These are phyloP conservation scores for Anneissia japonica DNA, from an alignment of 35 echinoderm and acorn worm species.

Conservation along the genomic window DNA sequence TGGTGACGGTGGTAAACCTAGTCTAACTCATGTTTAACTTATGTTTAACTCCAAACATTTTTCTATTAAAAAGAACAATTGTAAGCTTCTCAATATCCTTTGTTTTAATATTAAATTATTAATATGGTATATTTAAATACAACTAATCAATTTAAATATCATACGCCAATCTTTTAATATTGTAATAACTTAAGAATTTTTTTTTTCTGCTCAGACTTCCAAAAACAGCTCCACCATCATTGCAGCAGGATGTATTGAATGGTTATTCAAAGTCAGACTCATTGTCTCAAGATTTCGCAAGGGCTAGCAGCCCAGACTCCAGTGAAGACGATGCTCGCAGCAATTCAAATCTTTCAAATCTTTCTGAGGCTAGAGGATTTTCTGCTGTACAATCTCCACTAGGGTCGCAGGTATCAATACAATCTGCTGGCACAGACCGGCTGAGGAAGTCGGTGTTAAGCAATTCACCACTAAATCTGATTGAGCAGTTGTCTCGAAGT, in stretches of 20 bases:
- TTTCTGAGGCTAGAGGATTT: slow-evolving; percentile 82
- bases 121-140: background rate
- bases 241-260: slow-evolving; percentile 25
- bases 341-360: slow-evolving; percentile 62
- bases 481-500: background rate
- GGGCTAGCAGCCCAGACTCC: slow-evolving; percentile 70
- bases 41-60: background rate
- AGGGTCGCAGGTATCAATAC: background rate
- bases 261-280: background rate
- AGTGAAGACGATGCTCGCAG: slow-evolving; percentile 53
- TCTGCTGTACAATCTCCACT: slow-evolving; percentile 42
- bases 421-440: background rate
- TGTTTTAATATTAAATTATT: background rate
- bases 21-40: too few species aligned
- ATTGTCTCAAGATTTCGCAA: background rate
- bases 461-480: background rate
- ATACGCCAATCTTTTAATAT: background rate
- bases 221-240: slow-evolving; percentile 52
- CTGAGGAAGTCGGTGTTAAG: background rate
- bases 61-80: background rate
- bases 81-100: background rate
- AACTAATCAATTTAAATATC: background rate
- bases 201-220: slow-evolving; percentile 38
- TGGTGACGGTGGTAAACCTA: background rate
- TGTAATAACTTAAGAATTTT: background rate